Base-by-base conservation (phyloP, 37 sponge, comb jelly and placozoan genomes). In the Geodia barretti region DNA sequence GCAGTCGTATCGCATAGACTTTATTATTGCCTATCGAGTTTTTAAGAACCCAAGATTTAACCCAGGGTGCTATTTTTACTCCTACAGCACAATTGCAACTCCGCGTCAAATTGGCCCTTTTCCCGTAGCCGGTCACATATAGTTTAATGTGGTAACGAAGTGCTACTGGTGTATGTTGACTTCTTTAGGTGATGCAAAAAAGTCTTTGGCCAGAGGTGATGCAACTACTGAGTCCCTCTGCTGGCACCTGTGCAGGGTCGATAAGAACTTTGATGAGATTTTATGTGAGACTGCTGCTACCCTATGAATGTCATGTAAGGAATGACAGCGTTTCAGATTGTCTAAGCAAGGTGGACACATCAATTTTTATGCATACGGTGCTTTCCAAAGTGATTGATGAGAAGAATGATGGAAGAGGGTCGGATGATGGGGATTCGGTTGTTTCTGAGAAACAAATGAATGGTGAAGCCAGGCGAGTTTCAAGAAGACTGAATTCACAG, bases 241-340 rank as follows among this genome's bases (percentile, higher is more conserved):
- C 69, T 32, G 73, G 64, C 60, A 40, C 60, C 0, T 66, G 72
- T 40, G 60, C 76, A 0, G 37, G 82, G 40, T 75, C 88, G 0
- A 43, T 81, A 4, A 74, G 82, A 64, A 87, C 76, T 41, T 14
- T 88, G 4, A 77, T 69, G 72, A 72, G 72, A 32, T 83, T 62
- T 64, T 88, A 88, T 54, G 40, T 64, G 20, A 88, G 83, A 60
- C n/a, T 83, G 26, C 66, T 88, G 21, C 74, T 88, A 11, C 89
- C 89, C 19, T 88, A 88, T 54, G 89, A 88, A 65, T 83, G 89
- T 69, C 82, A 87, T 25, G 38, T 76, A 32, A 81, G 29, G 25
- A 65, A 75, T 30, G 38, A 23, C 25, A 67, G 80, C 63, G 8
- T 87, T 14, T 4, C 77, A 0, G 64, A 72, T 1, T 81, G 82